A percentile compares a stretch with the other conserved stretches of the same genome.
These are phyloP conservation scores for Motacilla alba DNA, from an alignment of 2,113 vertebrate species.

Conservation along the genomic window DNA sequence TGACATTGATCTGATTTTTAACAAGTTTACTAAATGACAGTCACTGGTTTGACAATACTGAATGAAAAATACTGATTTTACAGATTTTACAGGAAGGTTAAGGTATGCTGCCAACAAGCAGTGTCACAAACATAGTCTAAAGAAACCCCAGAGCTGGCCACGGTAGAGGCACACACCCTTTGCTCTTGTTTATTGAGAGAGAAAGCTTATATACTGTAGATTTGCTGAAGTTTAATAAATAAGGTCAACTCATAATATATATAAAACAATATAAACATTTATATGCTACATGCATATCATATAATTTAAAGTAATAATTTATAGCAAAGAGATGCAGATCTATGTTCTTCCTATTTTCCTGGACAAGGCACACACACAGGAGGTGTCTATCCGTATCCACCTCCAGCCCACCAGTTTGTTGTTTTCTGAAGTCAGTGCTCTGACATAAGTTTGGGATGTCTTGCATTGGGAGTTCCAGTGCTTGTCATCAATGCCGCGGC, in stretches of 20 bases:
- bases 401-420: conserved; percentile 86
- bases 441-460: conserved; percentile 91
- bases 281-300: conserved; percentile 98
- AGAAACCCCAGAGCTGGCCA: conserved; percentile 56
- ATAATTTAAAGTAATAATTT: conserved; percentile 99
- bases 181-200: conserved; percentile 78
- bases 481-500: conserved; percentile 93
- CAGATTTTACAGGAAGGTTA: conserved; percentile 68
- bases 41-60: conserved; percentile 78
- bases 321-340: conserved; percentile 76
- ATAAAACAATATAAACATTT: conserved; percentile 96
- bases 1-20: conserved; percentile 68
- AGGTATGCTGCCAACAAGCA: conserved; percentile 32
- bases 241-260: conserved; percentile 93
- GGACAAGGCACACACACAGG: conserved; percentile 94
- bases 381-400: conserved; percentile 98
- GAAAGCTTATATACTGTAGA: conserved; percentile 79
- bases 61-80: conserved; percentile 76
- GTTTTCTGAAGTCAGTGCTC: conserved; percentile 87
- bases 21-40: conserved; percentile 75
- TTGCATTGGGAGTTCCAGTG: conserved; percentile 99
- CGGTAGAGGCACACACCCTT: conserved; percentile 75
- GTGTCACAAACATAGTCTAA: conserved; percentile 63
- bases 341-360: conserved; percentile 91
- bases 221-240: conserved; percentile 95